Base-by-base conservation (phyloP, 2,888 invertebrate genomes). In the Thelaira solivaga region DNA sequence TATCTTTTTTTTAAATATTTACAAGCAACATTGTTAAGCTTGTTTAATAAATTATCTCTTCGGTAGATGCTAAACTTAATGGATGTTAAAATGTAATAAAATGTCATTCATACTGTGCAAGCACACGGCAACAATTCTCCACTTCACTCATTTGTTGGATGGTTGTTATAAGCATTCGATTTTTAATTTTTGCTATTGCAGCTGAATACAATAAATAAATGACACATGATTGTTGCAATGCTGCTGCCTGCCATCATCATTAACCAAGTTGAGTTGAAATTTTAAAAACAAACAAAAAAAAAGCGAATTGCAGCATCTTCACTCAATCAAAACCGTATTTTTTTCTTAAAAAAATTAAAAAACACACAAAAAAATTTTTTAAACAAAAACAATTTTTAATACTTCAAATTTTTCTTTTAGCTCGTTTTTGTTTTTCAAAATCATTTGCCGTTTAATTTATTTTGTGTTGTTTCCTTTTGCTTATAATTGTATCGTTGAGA, bases 71-170 rank as follows among this genome's bases (percentile, higher is more conserved):
- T 51, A 8, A 71, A 53, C 24, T 36, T 53, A 62, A 53, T 62
- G 53, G 53, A 71, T 62, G 61, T 53, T 53, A 34, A 71, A 53
- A 71, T 71, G 41, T 43, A 24, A 51, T 61, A 49, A 69, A 61
- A 51, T 62, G 43, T 71, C 61, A 62, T 62, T 43, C 61, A 51
- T 31, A 41, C 16, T 36, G 39, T 16, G 57, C 20, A 47, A 34
- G 24, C 43, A n/a, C n/a, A n/a, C n/a, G n/a, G n/a, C n/a, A n/a
- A n/a, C n/a, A n/a, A 45, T 34, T 67, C 29, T 13, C 22, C 55
- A 47, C 36, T 55, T 26, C 26, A 36, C 4, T 18, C 49, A 16
- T 45, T 31, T 61, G 31, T n/a, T n/a, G n/a, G n/a, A n/a, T 45
- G 24, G 0, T 24, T 41, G 43, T 31, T 43, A 24, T 6, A 39